Evolutionary conservation across 2,797 vertebrate genomes (phyloP).

Genomic region (Syndactyla subalaris): DNA sequence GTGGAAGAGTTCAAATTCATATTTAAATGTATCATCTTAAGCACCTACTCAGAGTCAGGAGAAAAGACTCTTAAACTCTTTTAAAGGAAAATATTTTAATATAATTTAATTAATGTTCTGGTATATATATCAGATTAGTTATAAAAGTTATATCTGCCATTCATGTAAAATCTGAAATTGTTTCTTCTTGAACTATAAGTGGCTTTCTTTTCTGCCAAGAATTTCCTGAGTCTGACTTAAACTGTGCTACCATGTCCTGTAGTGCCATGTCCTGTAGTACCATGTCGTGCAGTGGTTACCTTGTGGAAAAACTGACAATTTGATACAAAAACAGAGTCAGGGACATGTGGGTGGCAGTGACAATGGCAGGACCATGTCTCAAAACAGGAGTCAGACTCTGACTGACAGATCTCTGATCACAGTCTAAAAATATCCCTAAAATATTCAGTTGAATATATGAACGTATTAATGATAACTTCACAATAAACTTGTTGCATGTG

Average conservation of each 20-base stretch:
- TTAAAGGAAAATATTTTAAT: not conserved
- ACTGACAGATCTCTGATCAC: not conserved
- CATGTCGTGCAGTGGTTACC: not conserved
- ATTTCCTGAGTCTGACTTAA: not conserved
- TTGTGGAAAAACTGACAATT: not conserved
- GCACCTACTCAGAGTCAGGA: not conserved
- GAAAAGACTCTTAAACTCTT: not conserved
- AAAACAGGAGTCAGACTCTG: not conserved
- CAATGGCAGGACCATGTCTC: not conserved
- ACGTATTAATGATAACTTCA: not conserved
- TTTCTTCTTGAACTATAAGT: not conserved
- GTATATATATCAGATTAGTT: not conserved
- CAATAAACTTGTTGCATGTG: not conserved
- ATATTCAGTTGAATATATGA: not conserved
- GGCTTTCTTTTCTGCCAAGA: not conserved
- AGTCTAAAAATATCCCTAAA: not conserved
- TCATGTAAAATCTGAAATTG: not conserved
- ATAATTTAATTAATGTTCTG: not conserved
- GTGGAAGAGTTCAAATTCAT: not conserved
- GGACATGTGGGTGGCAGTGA: not conserved
- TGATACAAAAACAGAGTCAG: not conserved
- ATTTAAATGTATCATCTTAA: not conserved
- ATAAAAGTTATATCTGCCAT: not conserved
- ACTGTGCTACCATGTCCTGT: not conserved
- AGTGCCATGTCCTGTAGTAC: not conserved